phyloP scores from a whole-genome alignment of 2,797 vertebrate genomes.

The Ceyx erithaca region DNA sequence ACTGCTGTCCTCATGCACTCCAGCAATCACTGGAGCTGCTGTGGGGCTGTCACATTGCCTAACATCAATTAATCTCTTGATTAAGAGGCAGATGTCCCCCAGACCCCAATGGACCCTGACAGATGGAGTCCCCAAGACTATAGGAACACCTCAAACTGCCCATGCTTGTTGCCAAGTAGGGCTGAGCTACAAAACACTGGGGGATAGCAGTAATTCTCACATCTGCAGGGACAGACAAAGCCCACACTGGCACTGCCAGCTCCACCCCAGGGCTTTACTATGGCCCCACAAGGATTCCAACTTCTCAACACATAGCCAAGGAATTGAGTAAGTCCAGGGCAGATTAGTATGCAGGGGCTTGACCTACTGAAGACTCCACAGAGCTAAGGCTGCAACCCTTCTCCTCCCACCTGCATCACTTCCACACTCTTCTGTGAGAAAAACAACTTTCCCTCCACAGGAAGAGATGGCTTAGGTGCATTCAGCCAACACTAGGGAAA shows the following conservation, averaged over 20 bases:
- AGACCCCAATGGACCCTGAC: not conserved
- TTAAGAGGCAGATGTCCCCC: not conserved
- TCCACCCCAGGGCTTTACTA: not conserved
- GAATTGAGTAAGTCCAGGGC: not conserved
- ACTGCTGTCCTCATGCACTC: not conserved
- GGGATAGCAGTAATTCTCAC: not conserved
- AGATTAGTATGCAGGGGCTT: not conserved
- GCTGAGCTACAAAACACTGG: not conserved
- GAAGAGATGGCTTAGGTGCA: accelerated
- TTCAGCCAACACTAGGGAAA: accelerated
- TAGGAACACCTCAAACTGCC: not conserved
- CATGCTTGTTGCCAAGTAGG: not conserved
- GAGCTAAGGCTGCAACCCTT: not conserved
- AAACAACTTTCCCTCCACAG: not conserved
- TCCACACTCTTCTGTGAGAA: not conserved
- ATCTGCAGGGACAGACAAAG: not conserved
- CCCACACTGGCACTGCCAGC: not conserved
- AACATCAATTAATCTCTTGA: not conserved
- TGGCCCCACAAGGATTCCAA: accelerated
- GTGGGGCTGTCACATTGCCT: accelerated
- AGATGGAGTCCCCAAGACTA: not conserved
- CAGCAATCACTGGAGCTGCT: not conserved
- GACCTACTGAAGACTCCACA: not conserved
- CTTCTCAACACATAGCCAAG: not conserved
- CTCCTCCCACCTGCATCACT: not conserved